Conservation (phyloP, 1,140 invertebrate genomes). For the Pectinophora gossypiella region DNA sequence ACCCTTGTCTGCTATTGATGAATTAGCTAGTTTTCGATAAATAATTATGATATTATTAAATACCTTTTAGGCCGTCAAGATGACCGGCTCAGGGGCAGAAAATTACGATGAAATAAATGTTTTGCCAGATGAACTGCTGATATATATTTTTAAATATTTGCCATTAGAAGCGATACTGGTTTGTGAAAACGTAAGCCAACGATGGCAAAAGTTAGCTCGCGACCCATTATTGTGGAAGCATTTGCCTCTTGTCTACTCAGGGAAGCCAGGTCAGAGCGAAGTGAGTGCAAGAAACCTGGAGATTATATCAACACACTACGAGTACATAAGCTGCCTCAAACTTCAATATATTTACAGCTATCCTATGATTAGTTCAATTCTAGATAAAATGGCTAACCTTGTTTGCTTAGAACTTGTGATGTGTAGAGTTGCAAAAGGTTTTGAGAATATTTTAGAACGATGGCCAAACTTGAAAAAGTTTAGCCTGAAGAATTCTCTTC, state of each 20-base stretch:
- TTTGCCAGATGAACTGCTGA: slow-evolving; percentile 63
- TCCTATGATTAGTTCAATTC: slow-evolving; percentile 40
- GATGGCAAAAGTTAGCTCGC: slow-evolving; percentile 48
- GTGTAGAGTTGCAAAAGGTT: slow-evolving; percentile 54
- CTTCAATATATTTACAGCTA: slow-evolving; percentile 65
- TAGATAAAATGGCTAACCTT: slow-evolving; percentile 50
- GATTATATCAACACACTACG: slow-evolving; percentile 43
- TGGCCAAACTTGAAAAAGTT: slow-evolving; percentile 58
- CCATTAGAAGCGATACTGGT: slow-evolving; percentile 43
- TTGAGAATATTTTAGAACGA: slow-evolving; percentile 44
- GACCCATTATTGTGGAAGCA: slow-evolving; percentile 53
- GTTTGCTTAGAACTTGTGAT: slow-evolving; percentile 55
- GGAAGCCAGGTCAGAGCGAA: slow-evolving; percentile 51
- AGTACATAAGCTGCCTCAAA: slow-evolving; percentile 44
- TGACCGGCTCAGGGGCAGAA: slow-evolving; percentile 24
- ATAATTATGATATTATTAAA: no score
- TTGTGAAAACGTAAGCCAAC: slow-evolving; percentile 48
- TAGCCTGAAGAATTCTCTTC: slow-evolving; percentile 54
- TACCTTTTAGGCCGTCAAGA: slow-evolving; percentile 18
- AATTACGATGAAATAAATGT: slow-evolving; percentile 27
- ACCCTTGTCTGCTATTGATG: no score
- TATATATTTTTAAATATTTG: slow-evolving; percentile 57
- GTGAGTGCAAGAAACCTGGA: slow-evolving; percentile 45
- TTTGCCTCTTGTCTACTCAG: slow-evolving; percentile 50
- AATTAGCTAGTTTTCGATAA: no score